These are phyloP conservation scores for Protobothrops mucrosquamatus DNA, from an alignment of 2,113 vertebrate species.

Conservation along the genomic window DNA sequence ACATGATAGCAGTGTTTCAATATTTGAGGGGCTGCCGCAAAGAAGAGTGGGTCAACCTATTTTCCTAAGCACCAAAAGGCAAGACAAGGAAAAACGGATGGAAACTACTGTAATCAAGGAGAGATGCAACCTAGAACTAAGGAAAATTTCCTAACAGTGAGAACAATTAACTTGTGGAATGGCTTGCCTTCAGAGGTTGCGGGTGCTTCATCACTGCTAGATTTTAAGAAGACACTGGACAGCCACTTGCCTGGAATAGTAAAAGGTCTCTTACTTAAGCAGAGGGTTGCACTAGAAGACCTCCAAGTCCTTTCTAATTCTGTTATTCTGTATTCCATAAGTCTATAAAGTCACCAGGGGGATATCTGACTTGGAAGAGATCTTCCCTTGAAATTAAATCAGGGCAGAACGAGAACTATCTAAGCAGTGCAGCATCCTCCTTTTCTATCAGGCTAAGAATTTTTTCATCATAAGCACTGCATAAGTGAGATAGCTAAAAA, in stretches of 20 bases:
- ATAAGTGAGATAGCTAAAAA: not conserved
- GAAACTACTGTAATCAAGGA: not conserved
- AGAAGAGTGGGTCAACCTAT: not conserved
- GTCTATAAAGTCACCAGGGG: not conserved
- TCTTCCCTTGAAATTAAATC: not conserved
- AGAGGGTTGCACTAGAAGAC: not conserved
- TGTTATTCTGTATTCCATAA: not conserved
- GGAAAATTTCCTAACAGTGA: not conserved
- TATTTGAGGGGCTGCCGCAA: not conserved
- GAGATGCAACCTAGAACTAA: not conserved
- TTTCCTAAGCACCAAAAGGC: not conserved
- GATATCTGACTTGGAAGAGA: not conserved
- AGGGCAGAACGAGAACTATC: not conserved
- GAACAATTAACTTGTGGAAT: not conserved
- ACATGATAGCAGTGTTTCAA: not conserved
- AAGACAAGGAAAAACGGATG: not conserved
- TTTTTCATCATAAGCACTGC: not conserved
- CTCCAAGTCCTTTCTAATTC: not conserved
- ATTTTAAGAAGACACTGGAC: not conserved
- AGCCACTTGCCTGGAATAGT: not conserved
- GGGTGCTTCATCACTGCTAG: not conserved
- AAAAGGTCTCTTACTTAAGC: too few relatives aligned
- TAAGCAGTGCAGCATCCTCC: not conserved
- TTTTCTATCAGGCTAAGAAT: not conserved
- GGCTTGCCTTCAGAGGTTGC: not conserved